These are phyloP conservation scores for Macrochelys suwanniensis DNA, from an alignment of 2,797 vertebrate species.

Conservation along the genomic window DNA sequence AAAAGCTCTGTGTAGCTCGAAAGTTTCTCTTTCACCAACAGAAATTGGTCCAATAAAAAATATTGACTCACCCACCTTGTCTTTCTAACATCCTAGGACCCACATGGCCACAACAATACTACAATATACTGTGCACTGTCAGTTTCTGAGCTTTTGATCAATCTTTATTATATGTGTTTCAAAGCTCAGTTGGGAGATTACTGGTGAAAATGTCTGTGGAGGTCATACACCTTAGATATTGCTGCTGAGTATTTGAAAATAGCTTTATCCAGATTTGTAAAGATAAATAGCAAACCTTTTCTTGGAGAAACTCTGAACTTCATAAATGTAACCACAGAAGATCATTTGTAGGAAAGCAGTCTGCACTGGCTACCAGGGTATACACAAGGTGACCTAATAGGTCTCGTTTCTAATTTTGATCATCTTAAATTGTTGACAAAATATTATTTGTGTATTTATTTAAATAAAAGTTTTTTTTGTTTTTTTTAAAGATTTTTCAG, in stretches of 20 bases:
- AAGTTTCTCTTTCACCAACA: not conserved
- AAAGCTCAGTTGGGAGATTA: fast-evolving
- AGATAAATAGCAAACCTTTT: not conserved
- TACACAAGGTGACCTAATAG: not conserved
- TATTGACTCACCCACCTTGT: not conserved
- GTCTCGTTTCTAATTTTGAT: not conserved
- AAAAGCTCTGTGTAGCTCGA: no score
- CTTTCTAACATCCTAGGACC: not conserved
- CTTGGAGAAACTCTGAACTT: not conserved
- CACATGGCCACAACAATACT: not conserved
- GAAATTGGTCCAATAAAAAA: not conserved
- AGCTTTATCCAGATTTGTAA: not conserved
- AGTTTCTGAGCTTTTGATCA: not conserved
- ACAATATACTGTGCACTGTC: not conserved
- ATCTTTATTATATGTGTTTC: not conserved
- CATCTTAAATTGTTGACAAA: not conserved
- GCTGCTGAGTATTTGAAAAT: not conserved
- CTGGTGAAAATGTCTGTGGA: fast-evolving
- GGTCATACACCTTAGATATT: not conserved
- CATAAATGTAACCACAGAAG: not conserved
- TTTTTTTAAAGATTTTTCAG: not conserved
- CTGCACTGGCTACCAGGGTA: not conserved
- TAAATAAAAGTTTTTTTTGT: not conserved
- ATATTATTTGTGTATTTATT: not conserved
- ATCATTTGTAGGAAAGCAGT: not conserved